Conservation (phyloP, 23 tunicate genomes). For the Clavelina lepadiformis region DNA sequence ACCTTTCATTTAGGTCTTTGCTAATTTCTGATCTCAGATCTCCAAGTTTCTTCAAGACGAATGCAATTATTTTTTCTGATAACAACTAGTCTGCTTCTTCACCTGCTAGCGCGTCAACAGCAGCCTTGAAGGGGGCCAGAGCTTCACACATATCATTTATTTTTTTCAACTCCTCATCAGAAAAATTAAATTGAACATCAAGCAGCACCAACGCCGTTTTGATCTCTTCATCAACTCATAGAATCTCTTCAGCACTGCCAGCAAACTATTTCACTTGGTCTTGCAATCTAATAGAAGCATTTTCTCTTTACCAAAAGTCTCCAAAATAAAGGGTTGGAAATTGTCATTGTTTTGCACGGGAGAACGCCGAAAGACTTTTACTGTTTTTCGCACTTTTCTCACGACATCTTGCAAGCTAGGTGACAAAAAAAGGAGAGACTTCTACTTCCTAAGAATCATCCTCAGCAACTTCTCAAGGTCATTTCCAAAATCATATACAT, state of each 20-base stretch:
- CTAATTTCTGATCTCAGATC: slow-evolving; percentile 12
- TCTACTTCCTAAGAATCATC: slow-evolving; percentile 19
- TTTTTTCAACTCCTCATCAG: slow-evolving; percentile 24
- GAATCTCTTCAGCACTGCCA: slow-evolving; percentile 32
- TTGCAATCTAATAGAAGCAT: slow-evolving; percentile 39
- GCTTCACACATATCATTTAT: slow-evolving; percentile 34
- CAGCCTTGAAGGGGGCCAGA: slow-evolving; percentile 35
- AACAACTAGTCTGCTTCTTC: slow-evolving; percentile 32
- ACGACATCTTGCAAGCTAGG: slow-evolving; percentile 18
- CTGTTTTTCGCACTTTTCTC: slow-evolving; percentile 27
- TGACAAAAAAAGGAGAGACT: slow-evolving; percentile 10
- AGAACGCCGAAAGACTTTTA: slow-evolving; percentile 31
- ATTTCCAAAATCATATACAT: slow-evolving; percentile 1
- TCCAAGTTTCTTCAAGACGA: slow-evolving; percentile 20
- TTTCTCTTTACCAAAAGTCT: slow-evolving; percentile 38
- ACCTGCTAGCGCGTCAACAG: slow-evolving; percentile 36
- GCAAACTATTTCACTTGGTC: slow-evolving; percentile 34
- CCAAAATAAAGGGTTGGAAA: slow-evolving; percentile 32
- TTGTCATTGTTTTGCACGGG: slow-evolving; percentile 31
- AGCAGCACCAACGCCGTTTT: slow-evolving; percentile 36
- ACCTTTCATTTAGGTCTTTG: slow-evolving; percentile 12
- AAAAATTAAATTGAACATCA: slow-evolving; percentile 37
- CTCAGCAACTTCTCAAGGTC: slow-evolving; percentile 15
- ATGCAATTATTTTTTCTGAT: slow-evolving; percentile 32
- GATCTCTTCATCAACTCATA: slow-evolving; percentile 37